These are phyloP conservation scores for Fulmarus glacialis DNA, from an alignment of 2,113 vertebrate genomes.

Conservation along the genomic window DNA sequence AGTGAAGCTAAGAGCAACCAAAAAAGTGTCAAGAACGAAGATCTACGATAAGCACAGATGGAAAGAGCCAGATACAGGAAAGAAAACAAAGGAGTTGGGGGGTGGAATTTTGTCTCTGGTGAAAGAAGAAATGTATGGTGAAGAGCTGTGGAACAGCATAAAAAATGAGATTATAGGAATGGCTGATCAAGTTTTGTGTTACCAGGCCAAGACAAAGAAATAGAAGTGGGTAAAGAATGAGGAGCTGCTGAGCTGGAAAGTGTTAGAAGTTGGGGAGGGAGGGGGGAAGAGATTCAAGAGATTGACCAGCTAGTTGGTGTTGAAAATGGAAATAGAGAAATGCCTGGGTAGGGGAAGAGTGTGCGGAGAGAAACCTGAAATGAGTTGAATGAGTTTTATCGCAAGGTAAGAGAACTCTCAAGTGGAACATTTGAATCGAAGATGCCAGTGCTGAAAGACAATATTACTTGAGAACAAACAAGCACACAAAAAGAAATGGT, in stretches of 20 bases:
- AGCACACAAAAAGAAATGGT: not conserved
- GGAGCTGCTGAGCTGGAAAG: not conserved
- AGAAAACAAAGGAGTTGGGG: not conserved
- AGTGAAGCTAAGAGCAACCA: not conserved
- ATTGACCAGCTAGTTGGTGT: not conserved
- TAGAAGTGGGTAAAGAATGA: not conserved
- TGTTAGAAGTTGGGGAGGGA: not conserved
- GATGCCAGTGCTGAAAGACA: not conserved
- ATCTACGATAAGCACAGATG: conserved; percentile 61
- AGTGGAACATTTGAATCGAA: not conserved
- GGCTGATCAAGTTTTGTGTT: not conserved
- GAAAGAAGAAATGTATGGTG: conserved; percentile 21
- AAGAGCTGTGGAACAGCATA: conserved; percentile 39
- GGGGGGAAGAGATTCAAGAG: not conserved
- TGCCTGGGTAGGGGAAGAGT: no score
- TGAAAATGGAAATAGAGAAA: not conserved
- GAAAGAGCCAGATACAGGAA: conserved; percentile 38
- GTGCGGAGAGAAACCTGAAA: not conserved
- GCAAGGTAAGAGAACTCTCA: not conserved
- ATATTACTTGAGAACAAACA: not conserved
- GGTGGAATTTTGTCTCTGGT: not conserved
- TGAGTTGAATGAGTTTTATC: not conserved
- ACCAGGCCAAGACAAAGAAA: not conserved
- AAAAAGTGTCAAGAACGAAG: conserved; percentile 55
- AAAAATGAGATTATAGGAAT: conserved; percentile 25